These are phyloP conservation scores for Drosophila robusta DNA, from an alignment of 2,888 invertebrate genomes.

Conservation along the genomic window DNA sequence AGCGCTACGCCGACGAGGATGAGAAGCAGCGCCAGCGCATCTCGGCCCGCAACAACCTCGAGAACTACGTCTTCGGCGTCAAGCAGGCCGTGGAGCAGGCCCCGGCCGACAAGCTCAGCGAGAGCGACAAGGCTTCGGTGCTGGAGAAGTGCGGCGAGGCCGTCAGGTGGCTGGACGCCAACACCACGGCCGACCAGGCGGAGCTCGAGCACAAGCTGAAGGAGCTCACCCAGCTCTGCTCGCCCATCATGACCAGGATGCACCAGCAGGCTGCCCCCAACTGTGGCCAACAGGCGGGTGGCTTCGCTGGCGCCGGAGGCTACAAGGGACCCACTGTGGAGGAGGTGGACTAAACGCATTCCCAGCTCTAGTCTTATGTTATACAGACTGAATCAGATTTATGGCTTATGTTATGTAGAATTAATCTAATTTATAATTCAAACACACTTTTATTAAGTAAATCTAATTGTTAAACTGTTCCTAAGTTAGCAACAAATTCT, in stretches of 20 bases:
- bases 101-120: constrained; percentile 84
- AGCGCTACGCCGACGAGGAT: constrained; percentile 87
- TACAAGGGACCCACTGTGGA: constrained; percentile 83
- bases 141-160: constrained; percentile 83
- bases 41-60: constrained; percentile 32
- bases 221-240: constrained; percentile 75
- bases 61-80: constrained; percentile 33
- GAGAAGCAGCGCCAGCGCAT: constrained; percentile 41
- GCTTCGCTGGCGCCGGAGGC: constrained; percentile 87
- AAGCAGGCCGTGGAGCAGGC: constrained; percentile 35
- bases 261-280: constrained; percentile 67
- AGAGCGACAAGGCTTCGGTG: constrained; percentile 89
- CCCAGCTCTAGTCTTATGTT: constrained; percentile 12
- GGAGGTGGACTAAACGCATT: constrained; percentile 77
- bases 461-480: constrained; percentile 25
- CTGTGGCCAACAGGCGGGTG: constrained; percentile 87
- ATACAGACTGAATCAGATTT: constrained; percentile 19
- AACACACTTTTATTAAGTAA: background rate
- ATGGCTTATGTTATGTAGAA: background rate
- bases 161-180: constrained; percentile 89
- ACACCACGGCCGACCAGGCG: constrained; percentile 90
- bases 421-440: background rate
- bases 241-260: constrained; percentile 86
- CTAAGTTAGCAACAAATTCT: constrained; percentile 43
- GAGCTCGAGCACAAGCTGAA: constrained; percentile 88